phyloP scores from a whole-genome alignment of 23 tunicate genomes.

The Clavelina lepadiformis region DNA sequence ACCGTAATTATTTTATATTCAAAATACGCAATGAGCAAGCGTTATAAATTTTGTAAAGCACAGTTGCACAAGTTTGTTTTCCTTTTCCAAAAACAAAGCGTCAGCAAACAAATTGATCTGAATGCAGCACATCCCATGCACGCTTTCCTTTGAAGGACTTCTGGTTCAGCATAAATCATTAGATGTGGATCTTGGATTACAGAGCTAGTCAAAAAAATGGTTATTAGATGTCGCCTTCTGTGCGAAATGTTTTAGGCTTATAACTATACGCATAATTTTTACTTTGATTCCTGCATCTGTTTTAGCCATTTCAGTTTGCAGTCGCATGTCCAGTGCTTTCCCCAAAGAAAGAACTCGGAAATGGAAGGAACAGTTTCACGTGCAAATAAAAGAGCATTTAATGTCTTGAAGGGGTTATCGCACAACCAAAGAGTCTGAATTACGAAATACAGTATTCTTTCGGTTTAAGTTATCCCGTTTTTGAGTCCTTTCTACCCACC shows the following conservation, averaged over 20 bases:
- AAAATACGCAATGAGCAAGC: too few relatives aligned
- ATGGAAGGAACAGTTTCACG: conserved; percentile 12
- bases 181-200: conserved; percentile 35
- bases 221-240: background rate
- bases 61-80: too few relatives aligned
- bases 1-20: too few relatives aligned
- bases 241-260: background rate
- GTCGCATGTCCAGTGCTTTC: conserved; percentile 22
- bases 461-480: too few relatives aligned
- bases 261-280: too few relatives aligned
- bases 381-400: conserved; percentile 9
- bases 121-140: conserved; percentile 14
- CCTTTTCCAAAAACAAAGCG: too few relatives aligned
- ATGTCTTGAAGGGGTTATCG: conserved; percentile 29
- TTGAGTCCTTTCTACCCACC: too few relatives aligned
- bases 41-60: too few relatives aligned
- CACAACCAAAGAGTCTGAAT: conserved; percentile 17
- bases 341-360: conserved; percentile 26
- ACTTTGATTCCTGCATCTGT: conserved; percentile 22
- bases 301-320: conserved; percentile 31
- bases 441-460: too few relatives aligned
- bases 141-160: conserved; percentile 7
- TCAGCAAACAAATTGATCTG: conserved; percentile 27
- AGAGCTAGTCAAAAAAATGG: conserved; percentile 3
- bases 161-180: conserved; percentile 25